A percentile compares a stretch with the other conserved stretches of the same genome.
Conservation (phyloP, 2,113 vertebrate genomes). For the Leiothrix lutea region DNA sequence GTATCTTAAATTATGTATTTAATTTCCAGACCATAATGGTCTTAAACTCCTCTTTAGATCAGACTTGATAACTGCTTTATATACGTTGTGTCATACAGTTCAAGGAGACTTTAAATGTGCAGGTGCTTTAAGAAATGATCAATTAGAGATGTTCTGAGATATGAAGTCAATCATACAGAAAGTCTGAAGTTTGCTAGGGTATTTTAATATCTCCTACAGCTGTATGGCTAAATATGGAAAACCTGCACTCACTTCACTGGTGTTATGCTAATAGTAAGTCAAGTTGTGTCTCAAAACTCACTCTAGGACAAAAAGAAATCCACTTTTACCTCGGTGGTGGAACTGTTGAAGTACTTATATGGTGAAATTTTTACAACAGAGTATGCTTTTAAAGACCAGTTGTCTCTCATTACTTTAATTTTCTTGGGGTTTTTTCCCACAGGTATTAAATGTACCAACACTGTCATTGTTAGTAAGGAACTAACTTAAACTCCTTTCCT, state of each 20-base stretch:
- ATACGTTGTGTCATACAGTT: background rate
- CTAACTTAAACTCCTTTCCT: constrained; percentile 16
- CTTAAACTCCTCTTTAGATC: background rate
- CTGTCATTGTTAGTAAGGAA: background rate
- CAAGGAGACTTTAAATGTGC: background rate
- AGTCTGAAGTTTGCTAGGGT: background rate
- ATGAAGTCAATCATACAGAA: accelerated
- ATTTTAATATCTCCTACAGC: background rate
- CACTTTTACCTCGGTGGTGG: background rate
- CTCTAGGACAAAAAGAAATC: background rate
- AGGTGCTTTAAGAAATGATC: background rate
- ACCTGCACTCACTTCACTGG: background rate
- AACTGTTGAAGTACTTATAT: background rate
- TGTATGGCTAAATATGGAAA: background rate
- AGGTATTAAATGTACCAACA: background rate
- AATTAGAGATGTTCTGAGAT: background rate
- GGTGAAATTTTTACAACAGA: background rate
- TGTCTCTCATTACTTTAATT: background rate
- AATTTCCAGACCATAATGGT: background rate
- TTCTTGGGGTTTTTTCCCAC: background rate
- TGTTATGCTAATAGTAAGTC: background rate
- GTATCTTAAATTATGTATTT: background rate
- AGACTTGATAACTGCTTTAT: background rate
- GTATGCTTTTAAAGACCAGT: background rate
- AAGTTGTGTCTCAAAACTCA: background rate